A percentile compares a stretch with the other conserved stretches of the same genome.
These are phyloP conservation scores for Parelbella ahira DNA, from an alignment of 2,888 invertebrate species.

Conservation along the genomic window DNA sequence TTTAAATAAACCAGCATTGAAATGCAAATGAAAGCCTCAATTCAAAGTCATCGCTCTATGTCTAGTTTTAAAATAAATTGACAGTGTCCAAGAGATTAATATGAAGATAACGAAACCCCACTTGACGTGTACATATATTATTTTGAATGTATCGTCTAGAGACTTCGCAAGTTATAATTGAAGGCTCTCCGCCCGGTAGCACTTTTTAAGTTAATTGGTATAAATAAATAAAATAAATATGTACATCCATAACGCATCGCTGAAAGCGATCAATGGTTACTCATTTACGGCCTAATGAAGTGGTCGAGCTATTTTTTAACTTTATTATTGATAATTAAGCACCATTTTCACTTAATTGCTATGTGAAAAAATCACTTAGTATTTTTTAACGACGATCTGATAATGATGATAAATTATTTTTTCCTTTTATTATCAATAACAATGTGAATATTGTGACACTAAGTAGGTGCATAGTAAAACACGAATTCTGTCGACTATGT, in stretches of 20 bases:
- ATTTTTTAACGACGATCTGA: not conserved
- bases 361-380: not conserved
- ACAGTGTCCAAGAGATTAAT: not conserved
- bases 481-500: too few species aligned
- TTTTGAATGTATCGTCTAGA: too few species aligned
- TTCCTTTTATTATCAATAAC: too few species aligned
- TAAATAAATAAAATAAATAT: conserved; percentile 4
- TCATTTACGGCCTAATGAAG: conserved; percentile 5
- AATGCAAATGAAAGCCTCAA: too few species aligned
- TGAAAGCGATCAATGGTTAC: conserved; percentile 10
- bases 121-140: conserved; percentile 2
- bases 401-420: too few species aligned
- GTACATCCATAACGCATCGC: not conserved
- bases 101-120: not conserved
- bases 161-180: conserved; percentile 1
- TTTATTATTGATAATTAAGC: not conserved
- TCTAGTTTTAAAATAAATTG: not conserved
- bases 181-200: conserved; percentile 1
- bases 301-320: not conserved
- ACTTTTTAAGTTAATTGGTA: conserved; percentile 9
- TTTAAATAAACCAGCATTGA: too few species aligned
- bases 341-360: not conserved
- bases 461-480: too few species aligned
- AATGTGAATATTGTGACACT: too few species aligned
- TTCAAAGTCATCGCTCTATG: too few species aligned